A percentile compares a stretch with the other conserved stretches of the same genome.
phyloP scores from a whole-genome alignment of 2,888 invertebrate genomes.

The Blera fallax region DNA sequence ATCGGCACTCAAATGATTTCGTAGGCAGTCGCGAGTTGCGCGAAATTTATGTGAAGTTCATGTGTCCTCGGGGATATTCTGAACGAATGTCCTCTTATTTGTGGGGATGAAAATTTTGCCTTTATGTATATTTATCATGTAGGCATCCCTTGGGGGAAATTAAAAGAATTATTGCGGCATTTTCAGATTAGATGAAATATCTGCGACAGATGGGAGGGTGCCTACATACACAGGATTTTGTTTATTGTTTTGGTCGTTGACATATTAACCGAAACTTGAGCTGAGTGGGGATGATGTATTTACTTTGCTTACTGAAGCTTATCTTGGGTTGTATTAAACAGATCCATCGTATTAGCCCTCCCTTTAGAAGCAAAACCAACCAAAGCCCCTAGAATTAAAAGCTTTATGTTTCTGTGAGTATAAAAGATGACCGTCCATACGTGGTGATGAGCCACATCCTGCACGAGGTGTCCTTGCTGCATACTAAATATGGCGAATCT shows the following conservation, averaged over 20 bases:
- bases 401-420: no score
- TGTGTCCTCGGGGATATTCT: constrained; percentile 22
- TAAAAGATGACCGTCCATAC: no score
- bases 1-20: constrained; percentile 14
- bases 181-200: constrained; percentile 6
- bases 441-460: no score
- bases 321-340: no score
- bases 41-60: constrained; percentile 27
- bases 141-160: constrained; percentile 5
- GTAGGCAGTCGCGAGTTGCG: constrained; percentile 6
- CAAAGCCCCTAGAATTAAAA: no score
- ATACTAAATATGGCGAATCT: no score
- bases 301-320: no score
- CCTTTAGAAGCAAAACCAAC: no score
- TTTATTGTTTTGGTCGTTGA: background rate
- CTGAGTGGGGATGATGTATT: no score
- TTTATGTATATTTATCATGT: constrained; percentile 22
- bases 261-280: background rate
- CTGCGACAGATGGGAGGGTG: background rate
- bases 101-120: background rate
- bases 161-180: constrained; percentile 29
- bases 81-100: background rate
- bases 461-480: no score
- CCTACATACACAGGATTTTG: background rate
- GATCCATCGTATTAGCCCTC: no score